Percentiles rank a stretch among this genome's conserved stretches.
Conservation (phyloP, 2,888 invertebrate genomes). For the Lithosia quadra region DNA sequence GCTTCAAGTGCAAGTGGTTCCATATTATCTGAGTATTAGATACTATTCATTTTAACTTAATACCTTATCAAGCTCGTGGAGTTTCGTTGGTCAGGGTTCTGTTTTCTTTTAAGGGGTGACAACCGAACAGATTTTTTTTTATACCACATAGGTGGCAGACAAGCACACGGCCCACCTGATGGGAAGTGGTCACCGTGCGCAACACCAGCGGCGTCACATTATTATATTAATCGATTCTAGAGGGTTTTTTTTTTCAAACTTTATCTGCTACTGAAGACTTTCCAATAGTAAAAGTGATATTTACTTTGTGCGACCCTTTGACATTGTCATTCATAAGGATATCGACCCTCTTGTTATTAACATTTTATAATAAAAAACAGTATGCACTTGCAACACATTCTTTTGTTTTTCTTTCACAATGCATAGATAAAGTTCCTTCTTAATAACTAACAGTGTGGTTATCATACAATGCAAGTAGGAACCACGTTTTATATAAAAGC, state of each 20-base stretch:
- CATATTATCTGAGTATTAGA: too few relatives aligned
- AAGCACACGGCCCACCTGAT: too few relatives aligned
- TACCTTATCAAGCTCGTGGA: too few relatives aligned
- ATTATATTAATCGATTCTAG: too few relatives aligned
- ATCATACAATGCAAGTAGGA: background rate
- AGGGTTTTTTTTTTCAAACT: background rate
- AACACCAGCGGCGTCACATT: too few relatives aligned
- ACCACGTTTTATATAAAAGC: background rate
- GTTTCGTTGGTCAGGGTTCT: too few relatives aligned
- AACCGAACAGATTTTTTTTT: too few relatives aligned
- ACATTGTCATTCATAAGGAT: background rate
- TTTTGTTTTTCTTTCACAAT: background rate
- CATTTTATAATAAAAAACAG: background rate
- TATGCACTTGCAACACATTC: background rate
- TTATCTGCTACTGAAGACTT: background rate
- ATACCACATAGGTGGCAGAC: too few relatives aligned
- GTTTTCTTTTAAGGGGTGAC: too few relatives aligned
- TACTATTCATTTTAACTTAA: too few relatives aligned
- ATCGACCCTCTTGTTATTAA: background rate
- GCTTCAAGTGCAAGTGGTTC: too few relatives aligned
- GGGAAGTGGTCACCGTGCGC: too few relatives aligned
- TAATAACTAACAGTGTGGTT: slow-evolving; percentile 35
- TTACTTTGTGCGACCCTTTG: background rate
- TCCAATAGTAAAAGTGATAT: background rate
- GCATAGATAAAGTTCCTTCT: background rate